These are phyloP conservation scores for Limnephilus lunatus DNA, from an alignment of 2,888 invertebrate genomes.

Conservation along the genomic window DNA sequence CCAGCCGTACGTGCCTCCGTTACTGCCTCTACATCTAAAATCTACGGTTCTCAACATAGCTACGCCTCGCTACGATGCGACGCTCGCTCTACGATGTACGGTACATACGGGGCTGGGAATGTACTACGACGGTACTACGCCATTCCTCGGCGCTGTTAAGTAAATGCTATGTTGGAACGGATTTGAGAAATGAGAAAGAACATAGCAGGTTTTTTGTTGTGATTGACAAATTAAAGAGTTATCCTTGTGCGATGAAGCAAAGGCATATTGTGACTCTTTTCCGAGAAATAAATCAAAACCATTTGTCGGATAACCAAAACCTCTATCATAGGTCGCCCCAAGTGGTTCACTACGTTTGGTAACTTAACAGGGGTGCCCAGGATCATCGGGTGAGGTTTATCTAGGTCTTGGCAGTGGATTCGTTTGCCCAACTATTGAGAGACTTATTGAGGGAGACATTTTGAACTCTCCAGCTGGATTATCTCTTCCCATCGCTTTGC, in stretches of 20 bases:
- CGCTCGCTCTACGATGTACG: background rate
- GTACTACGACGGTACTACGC: background rate
- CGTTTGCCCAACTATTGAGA: no score
- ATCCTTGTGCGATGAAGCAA: background rate
- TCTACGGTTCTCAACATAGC: background rate
- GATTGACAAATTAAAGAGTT: background rate
- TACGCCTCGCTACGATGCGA: background rate
- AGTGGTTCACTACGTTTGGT: no score
- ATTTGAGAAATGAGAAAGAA: background rate
- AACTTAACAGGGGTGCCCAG: no score
- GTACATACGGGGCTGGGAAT: background rate
- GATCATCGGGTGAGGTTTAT: no score
- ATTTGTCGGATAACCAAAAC: no score
- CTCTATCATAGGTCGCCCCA: no score
- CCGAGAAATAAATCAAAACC: no score
- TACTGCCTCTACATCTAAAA: slow-evolving; percentile 18
- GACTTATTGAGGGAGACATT: no score
- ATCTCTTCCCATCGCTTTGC: no score
- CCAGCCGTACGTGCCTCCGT: slow-evolving; percentile 32
- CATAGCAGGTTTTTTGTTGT: background rate
- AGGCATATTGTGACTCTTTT: background rate
- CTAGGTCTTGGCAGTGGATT: no score
- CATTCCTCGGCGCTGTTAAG: background rate
- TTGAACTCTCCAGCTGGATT: no score
- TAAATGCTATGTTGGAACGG: background rate